Percentiles rank a stretch among this genome's conserved stretches.
Evolutionary conservation across 2,888 invertebrate genomes (phyloP).

Genomic region (Drosophila subquinaria): DNA sequence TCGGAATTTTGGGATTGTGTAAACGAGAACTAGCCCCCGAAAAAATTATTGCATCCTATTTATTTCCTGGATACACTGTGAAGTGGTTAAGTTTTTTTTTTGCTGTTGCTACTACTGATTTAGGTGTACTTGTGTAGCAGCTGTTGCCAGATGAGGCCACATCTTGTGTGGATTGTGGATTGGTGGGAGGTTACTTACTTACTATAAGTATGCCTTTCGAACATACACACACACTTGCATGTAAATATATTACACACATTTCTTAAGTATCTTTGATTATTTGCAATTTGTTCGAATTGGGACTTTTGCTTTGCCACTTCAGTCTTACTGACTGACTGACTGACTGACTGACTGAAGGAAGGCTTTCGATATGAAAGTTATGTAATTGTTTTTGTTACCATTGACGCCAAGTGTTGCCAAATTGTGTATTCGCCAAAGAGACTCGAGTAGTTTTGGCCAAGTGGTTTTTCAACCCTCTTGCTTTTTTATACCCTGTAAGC

Average conservation of each 20-base stretch:
- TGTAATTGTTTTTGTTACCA: conserved; percentile 71
- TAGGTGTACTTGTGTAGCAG: conserved; percentile 56
- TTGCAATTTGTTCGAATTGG: conserved; percentile 76
- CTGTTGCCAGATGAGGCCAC: conserved; percentile 38
- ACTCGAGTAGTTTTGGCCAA: conserved; percentile 53
- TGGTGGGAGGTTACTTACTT: conserved; percentile 1
- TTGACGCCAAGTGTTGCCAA: conserved; percentile 71
- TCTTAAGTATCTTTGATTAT: conserved; percentile 76
- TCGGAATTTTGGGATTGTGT: conserved; percentile 16
- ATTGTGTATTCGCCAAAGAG: conserved; percentile 50
- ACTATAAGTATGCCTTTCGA: conserved; percentile 6
- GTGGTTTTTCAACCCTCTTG: conserved; percentile 6
- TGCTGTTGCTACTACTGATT: conserved; percentile 21
- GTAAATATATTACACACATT: conserved; percentile 32
- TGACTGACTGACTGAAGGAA: conserved; percentile 21
- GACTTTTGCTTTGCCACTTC: conserved; percentile 63
- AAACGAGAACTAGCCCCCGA: not conserved
- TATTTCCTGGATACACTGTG: conserved; percentile 29
- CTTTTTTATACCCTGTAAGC: not conserved
- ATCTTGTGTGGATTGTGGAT: not conserved
- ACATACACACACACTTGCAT: not conserved
- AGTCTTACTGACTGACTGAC: conserved; percentile 12
- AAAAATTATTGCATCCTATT: conserved; percentile 34
- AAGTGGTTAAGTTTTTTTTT: conserved; percentile 32
- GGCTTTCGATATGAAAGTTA: conserved; percentile 48